Conservation (phyloP, 2,888 invertebrate species). For the Polymixis lichenea region DNA sequence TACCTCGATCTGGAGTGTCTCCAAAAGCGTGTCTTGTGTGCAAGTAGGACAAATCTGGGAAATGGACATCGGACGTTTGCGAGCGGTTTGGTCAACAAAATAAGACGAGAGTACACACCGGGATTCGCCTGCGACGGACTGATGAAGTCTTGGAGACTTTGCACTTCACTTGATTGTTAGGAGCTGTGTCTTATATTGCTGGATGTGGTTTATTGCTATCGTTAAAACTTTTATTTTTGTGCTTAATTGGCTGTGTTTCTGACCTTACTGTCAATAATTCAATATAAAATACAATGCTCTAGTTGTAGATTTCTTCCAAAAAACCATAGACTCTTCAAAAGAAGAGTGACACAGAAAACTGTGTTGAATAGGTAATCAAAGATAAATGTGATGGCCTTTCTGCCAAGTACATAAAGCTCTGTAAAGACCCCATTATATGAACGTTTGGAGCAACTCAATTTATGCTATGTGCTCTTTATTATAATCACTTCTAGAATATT, state of each 20-base stretch:
- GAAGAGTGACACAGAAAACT: too few relatives aligned
- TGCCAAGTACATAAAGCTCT: background rate
- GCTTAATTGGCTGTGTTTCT: too few relatives aligned
- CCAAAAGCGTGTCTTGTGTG: constrained; percentile 32
- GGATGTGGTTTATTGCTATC: constrained; percentile 3
- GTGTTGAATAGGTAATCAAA: background rate
- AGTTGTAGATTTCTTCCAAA: background rate
- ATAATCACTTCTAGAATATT: background rate
- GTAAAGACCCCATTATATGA: background rate
- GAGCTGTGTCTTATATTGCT: background rate
- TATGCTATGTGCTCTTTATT: background rate
- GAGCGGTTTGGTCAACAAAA: constrained; percentile 46
- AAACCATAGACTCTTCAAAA: background rate
- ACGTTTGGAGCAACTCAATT: background rate
- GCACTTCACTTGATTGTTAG: constrained; percentile 34
- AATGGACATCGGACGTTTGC: constrained; percentile 1
- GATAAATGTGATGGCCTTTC: background rate
- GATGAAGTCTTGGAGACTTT: constrained; percentile 25
- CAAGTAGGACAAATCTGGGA: constrained; percentile 39
- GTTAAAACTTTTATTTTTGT: too few relatives aligned
- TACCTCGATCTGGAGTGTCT: constrained; percentile 43
- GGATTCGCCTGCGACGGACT: background rate
- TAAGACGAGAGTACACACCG: constrained; percentile 34
- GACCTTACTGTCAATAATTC: background rate
- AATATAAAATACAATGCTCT: background rate